phyloP scores from a whole-genome alignment of 2,888 invertebrate species.

The Nephrotoma flavescens region DNA sequence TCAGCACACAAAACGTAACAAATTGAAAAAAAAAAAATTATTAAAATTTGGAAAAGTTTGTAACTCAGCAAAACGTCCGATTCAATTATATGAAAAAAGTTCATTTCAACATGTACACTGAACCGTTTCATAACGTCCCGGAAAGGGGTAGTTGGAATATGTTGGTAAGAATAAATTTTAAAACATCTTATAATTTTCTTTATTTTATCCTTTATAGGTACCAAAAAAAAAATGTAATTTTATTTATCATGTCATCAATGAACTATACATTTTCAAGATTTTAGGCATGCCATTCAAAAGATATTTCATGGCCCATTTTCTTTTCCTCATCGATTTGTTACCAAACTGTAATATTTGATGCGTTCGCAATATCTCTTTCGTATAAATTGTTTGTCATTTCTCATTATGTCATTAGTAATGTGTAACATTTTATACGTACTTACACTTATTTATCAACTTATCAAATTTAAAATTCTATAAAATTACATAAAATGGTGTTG shows the following conservation, averaged over 20 bases:
- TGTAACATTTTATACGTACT: neutral
- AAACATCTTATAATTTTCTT: neutral
- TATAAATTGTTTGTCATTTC: neutral
- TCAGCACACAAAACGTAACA: neutral
- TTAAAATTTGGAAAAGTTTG: neutral
- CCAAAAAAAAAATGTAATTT: too few relatives aligned
- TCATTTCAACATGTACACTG: constrained; percentile 2
- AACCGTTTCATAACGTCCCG: neutral
- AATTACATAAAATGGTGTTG: neutral
- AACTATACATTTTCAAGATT: too few relatives aligned
- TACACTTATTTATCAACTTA: neutral
- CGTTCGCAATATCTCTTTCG: too few relatives aligned
- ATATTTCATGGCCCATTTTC: too few relatives aligned
- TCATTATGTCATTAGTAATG: neutral
- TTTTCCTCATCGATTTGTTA: too few relatives aligned
- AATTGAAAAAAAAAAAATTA: neutral
- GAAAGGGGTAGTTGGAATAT: neutral
- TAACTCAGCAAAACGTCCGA: neutral
- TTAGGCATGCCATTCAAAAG: too few relatives aligned
- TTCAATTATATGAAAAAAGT: constrained; percentile 1
- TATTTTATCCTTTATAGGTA: too few relatives aligned
- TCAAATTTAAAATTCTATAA: neutral
- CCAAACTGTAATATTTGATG: too few relatives aligned
- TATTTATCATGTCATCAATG: too few relatives aligned
- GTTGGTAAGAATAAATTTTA: neutral